phyloP scores from a whole-genome alignment of 1,140 invertebrate species.

The Bombus huntii region DNA sequence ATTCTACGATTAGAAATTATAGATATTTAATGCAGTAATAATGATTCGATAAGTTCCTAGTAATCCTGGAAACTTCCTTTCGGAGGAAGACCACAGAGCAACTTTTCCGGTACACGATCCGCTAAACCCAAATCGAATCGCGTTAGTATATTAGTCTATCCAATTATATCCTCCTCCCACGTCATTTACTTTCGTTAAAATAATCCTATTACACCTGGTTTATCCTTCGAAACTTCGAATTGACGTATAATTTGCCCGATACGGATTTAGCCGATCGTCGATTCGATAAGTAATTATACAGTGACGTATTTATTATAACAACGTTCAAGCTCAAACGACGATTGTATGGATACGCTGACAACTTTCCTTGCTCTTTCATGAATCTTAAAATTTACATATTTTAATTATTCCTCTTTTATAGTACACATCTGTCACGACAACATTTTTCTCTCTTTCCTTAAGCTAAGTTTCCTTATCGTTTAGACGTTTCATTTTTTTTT shows the following conservation, averaged over 20 bases:
- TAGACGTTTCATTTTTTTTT: background rate
- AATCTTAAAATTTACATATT: background rate
- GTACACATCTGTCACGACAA: background rate
- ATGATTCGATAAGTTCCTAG: background rate
- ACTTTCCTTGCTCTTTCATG: background rate
- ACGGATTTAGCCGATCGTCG: background rate
- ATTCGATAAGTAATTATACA: constrained; percentile 19
- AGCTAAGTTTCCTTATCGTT: background rate
- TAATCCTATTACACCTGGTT: background rate
- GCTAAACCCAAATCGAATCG: background rate
- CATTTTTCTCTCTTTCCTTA: background rate
- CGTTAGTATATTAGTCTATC: background rate
- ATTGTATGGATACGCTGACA: constrained; percentile 58
- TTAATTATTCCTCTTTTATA: background rate
- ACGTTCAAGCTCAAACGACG: constrained; percentile 56
- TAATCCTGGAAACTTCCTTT: background rate
- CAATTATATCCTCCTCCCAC: background rate
- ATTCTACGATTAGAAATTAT: background rate
- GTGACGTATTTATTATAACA: constrained; percentile 11
- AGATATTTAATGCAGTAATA: no score
- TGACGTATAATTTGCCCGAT: constrained; percentile 12
- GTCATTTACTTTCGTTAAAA: background rate
- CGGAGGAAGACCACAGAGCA: constrained; percentile 4
- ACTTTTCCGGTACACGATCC: background rate
- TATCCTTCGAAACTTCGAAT: background rate